Evolutionary conservation across 2,888 invertebrate species (phyloP).

Genomic region (Linyphia triangularis): DNA sequence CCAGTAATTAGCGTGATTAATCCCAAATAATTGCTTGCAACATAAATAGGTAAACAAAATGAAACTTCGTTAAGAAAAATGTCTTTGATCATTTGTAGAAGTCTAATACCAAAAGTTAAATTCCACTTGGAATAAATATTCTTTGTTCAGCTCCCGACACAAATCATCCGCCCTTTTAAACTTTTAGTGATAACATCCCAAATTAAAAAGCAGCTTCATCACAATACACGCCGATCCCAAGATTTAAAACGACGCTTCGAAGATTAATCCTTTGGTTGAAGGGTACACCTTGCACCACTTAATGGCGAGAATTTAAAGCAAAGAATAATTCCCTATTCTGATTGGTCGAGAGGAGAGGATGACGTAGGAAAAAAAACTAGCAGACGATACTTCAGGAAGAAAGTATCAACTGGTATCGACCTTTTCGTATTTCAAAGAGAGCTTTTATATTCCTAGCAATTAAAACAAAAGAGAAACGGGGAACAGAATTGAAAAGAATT

Average conservation of each 20-base stretch:
- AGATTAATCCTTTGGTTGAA: constrained; percentile 41
- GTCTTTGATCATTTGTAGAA: too few species aligned
- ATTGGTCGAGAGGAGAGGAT: not conserved
- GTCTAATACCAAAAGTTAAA: not conserved
- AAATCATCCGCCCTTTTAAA: not conserved
- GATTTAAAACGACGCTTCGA: constrained; percentile 40
- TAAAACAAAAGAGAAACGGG: constrained; percentile 70
- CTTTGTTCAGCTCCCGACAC: not conserved
- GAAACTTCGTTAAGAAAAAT: too few species aligned
- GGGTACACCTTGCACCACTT: constrained; percentile 52
- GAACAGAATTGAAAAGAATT: constrained; percentile 58
- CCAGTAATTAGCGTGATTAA: too few species aligned
- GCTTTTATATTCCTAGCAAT: constrained; percentile 65
- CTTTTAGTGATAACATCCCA: not conserved
- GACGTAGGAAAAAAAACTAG: constrained; percentile 7
- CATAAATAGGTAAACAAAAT: too few species aligned
- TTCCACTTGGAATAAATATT: not conserved
- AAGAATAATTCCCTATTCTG: constrained; percentile 47
- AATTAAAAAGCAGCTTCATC: not conserved
- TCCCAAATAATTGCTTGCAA: too few species aligned
- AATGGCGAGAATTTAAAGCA: constrained; percentile 11
- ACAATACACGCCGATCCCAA: constrained; percentile 14
- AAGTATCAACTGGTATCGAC: constrained; percentile 74
- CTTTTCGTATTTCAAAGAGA: constrained; percentile 39
- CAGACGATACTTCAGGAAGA: constrained; percentile 1